Base-by-base conservation (phyloP, 2,888 invertebrate genomes). In the Aspidiotus rigidus region DNA sequence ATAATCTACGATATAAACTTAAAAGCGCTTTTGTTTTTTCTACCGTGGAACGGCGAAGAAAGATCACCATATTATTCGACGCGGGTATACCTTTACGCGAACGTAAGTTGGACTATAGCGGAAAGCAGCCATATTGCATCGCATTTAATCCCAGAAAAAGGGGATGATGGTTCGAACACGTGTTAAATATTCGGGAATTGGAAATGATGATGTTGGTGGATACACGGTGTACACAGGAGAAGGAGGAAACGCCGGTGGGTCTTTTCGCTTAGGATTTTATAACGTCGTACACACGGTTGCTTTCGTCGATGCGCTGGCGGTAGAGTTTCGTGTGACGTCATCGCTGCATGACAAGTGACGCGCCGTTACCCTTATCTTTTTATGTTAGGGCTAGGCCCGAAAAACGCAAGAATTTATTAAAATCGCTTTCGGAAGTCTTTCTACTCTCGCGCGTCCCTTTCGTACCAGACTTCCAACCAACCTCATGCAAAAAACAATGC, bases 351-450 rank as follows among this genome's bases (percentile, higher is more conserved):
- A 66, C 66, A 66, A 66, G 66, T 66, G 66, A 66, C 66, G 66
- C 66, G 66, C 66, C 66, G 66, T 66, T 66, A 66, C 66, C 66
- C 66, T 66, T 66, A 66, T 66, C 66, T 66, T 66, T 66, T 66
- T 66, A 66, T 59, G 66, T 66, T 66, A 66, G 66, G 66, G 66
- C 66, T 66, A 66, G 66, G 66, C 66, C 66, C 66, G 59, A 66
- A n/a, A n/a, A 49, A n/a, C 10, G 49, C 49, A n/a, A 49, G 44
- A 66, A 66, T 59, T 66, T 66, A 28, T 66, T 49, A 57, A 41
- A 57, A 40, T 28, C 59, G 66, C 59, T 42, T 49, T 59, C 17
- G 41, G 17, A 44, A 56, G 16, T 64, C 64, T 64, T 54, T 40
- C 54, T n/a, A 49, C n/a, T 49, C 49, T 49, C n/a, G 28, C 28